These are phyloP conservation scores for Papilio polyxenes DNA, from an alignment of 1,140 invertebrate species.

Conservation along the genomic window DNA sequence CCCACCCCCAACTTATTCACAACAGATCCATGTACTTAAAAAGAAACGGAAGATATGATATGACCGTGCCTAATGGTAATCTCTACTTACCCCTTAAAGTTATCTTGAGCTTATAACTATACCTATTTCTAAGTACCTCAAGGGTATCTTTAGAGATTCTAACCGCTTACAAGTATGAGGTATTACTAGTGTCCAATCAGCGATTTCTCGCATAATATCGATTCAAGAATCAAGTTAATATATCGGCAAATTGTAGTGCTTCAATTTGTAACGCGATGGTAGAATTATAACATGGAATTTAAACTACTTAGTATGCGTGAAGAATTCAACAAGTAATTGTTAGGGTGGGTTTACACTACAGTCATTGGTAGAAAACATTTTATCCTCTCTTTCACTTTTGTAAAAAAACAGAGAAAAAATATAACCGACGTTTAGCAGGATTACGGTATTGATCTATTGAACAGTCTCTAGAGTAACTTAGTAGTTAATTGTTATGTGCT, in stretches of 20 bases:
- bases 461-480: no score
- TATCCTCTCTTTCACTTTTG: background rate
- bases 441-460: no score
- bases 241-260: background rate
- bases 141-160: constrained; percentile 29
- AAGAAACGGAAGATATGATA: background rate
- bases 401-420: no score
- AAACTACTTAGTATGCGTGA: background rate
- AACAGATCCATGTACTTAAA: background rate
- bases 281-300: constrained; percentile 6
- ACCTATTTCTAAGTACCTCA: background rate
- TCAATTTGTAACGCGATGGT: background rate
- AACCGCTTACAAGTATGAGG: background rate
- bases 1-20: no score
- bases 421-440: no score
- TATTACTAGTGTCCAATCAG: background rate
- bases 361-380: background rate
- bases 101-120: background rate
- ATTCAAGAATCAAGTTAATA: constrained; percentile 5
- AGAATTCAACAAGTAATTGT: background rate
- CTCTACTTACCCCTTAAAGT: background rate
- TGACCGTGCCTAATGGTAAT: background rate
- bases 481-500: no score
- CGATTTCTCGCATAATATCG: constrained; percentile 10
- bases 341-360: background rate